Conservation (phyloP, 2,113 vertebrate genomes). For the Galbula dea region DNA sequence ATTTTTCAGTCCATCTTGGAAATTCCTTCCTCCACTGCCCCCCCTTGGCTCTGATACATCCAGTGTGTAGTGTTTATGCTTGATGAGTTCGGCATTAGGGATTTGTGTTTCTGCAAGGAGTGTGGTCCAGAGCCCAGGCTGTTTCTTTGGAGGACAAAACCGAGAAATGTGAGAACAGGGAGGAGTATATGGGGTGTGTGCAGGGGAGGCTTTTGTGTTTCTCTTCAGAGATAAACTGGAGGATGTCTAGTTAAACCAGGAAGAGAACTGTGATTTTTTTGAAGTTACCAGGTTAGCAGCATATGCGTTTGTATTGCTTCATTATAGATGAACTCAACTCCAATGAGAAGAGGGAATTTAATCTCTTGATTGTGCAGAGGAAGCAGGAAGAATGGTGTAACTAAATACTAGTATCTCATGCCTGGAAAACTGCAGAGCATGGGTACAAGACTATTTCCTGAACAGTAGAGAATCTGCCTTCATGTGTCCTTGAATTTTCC, state of each 20-base stretch:
- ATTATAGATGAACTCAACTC: background rate
- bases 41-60: background rate
- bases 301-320: background rate
- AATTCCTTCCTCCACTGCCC: background rate
- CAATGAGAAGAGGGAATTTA: background rate
- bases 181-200: background rate
- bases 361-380: background rate
- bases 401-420: background rate
- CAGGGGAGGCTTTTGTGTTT: background rate
- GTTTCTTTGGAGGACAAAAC: background rate
- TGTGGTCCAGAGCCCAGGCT: background rate
- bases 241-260: background rate
- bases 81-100: background rate
- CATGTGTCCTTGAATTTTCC: background rate
- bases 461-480: background rate
- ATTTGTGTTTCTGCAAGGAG: background rate
- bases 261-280: background rate
- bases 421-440: background rate
- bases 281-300: background rate
- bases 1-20: background rate
- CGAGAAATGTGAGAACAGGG: background rate
- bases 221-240: background rate
- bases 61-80: background rate
- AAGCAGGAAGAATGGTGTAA: background rate
- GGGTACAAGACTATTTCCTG: background rate